Percentiles rank a stretch among this genome's conserved stretches.
Conservation (phyloP, 2,797 vertebrate genomes). For the Pangasius sanitwongsei region DNA sequence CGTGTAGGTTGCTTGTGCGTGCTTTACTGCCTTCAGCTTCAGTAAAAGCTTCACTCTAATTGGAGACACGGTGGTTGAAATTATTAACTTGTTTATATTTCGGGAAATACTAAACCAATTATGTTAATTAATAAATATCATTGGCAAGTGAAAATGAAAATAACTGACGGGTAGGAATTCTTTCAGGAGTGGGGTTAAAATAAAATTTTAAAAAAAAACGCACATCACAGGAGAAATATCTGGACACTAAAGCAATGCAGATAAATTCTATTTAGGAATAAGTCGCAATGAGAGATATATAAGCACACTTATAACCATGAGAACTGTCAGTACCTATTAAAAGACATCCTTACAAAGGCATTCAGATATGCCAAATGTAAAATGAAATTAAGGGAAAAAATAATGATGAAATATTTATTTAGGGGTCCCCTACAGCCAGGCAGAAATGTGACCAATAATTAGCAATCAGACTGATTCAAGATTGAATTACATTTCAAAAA, state of each 20-base stretch:
- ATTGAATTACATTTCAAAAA: constrained; percentile 36
- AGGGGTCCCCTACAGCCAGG: constrained; percentile 2
- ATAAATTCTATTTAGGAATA: not conserved
- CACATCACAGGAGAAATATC: no score
- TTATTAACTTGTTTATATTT: no score
- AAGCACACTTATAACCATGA: not conserved
- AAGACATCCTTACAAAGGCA: not conserved
- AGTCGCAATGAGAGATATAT: not conserved
- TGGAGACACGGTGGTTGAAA: not conserved
- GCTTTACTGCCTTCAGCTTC: not conserved
- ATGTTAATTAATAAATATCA: not conserved
- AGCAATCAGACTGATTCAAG: constrained; percentile 47
- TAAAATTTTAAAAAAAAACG: no score
- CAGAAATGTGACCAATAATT: constrained; percentile 47
- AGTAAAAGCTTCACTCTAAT: not conserved
- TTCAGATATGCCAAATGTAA: not conserved
- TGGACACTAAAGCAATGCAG: no score
- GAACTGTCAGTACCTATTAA: not conserved
- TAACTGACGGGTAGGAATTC: not conserved
- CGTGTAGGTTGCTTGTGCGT: not conserved
- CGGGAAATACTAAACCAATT: not conserved
- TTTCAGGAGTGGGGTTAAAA: not conserved
- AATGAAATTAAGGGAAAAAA: not conserved
- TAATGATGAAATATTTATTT: constrained; percentile 49
- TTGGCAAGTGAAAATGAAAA: not conserved